Base-by-base conservation (phyloP, 2,888 invertebrate genomes). In the Ennomos erosarius region DNA sequence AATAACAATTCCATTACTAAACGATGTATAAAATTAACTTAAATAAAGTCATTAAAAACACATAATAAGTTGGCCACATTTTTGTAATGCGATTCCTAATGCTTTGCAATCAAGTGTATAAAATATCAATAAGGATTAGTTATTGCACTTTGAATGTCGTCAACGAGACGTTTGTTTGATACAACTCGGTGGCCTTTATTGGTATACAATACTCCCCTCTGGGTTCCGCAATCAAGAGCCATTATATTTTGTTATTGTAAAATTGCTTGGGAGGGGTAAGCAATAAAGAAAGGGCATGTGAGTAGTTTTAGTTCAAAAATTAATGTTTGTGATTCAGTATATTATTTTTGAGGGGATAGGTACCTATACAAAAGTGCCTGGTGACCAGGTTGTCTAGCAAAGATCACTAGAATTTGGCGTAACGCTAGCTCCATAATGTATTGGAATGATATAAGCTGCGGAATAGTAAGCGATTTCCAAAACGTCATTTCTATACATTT, bases 31-130 rank as follows among this genome's bases (percentile, higher is more conserved):
- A 40, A 51, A n/a, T n/a, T n/a, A n/a, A n/a, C n/a, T n/a, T n/a
- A n/a, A n/a, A 57, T 46, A 33, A 45, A 56, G 45, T 46, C 39
- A 56, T 56, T 56, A 45, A 40, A 51, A 12, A 36, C 36, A 36
- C 13, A 10, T 34, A 36, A 36, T 36, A 35, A 46, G 12, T 36
- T 36, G 13, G 26, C 5, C 26, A 26, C 26, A 26, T 26, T 36
- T 13, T 42, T 8, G 51, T 49, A 36, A 49, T 53, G 53, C 53
- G 43, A 34, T 12, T 37, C 9, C 13, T 8, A 44, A 43, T 37
- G n/a, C 39, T 46, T 38, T 38, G 34, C 45, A 45, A 39, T 53
- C 26, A 11, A 37, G 26, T 44, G 12, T 26, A 51, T 51, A 34
- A 51, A 42, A 44, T 37, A 43, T 37, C 37, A 39, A 53, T 46